Percentiles rank a stretch among this genome's conserved stretches.
phyloP scores from a whole-genome alignment of 1,140 invertebrate species.

The Oedothorax gibbosus region DNA sequence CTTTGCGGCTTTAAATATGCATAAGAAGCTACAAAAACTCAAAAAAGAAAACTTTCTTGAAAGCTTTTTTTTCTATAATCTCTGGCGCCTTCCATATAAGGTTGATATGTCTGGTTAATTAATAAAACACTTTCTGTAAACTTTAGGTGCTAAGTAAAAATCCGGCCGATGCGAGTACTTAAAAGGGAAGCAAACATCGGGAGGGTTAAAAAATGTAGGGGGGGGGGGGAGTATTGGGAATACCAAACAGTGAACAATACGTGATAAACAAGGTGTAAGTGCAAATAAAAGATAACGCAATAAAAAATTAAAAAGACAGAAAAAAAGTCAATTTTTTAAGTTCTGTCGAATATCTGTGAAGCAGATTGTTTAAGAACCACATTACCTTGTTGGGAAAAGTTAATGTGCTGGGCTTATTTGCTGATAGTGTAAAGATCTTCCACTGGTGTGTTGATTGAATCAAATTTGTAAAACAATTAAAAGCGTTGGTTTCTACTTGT shows the following conservation, averaged over 20 bases:
- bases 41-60: conserved; percentile 39
- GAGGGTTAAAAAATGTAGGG: conserved; percentile 4
- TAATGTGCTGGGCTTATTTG: too few species aligned
- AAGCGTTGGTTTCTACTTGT: too few species aligned
- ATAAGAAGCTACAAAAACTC: conserved; percentile 49
- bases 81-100: neutral
- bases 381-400: too few species aligned
- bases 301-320: conserved; percentile 18
- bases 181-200: conserved; percentile 43
- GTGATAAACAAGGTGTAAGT: conserved; percentile 38
- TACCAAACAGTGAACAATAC: conserved; percentile 28
- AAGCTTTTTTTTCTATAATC: conserved; percentile 36
- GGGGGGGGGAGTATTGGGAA: conserved; percentile 20
- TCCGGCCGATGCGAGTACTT: conserved; percentile 21
- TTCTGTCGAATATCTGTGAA: neutral
- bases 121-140: conserved; percentile 58
- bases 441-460: too few species aligned
- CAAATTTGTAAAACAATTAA: too few species aligned
- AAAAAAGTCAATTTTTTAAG: conserved; percentile 2
- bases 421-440: too few species aligned
- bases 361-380: neutral
- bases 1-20: conserved; percentile 52
- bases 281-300: conserved; percentile 44
- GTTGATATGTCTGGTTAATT: conserved; percentile 53
- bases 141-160: conserved; percentile 56